phyloP scores from a whole-genome alignment of 1,140 invertebrate species.

The Eciton burchellii region DNA sequence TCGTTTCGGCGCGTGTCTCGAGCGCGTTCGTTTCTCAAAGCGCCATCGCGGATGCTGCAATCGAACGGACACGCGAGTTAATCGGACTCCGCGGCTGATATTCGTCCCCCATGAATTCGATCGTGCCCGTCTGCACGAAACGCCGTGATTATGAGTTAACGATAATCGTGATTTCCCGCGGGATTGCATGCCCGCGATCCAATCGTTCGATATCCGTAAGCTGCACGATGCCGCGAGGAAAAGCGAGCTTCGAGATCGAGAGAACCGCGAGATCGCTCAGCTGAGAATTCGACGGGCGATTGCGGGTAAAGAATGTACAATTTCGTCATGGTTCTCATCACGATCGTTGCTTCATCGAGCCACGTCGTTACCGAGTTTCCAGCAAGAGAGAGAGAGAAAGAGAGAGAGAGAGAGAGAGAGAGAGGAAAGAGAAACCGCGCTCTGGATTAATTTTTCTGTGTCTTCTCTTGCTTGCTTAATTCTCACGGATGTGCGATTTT shows the following conservation, averaged over 20 bases:
- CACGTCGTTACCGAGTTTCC: too few species aligned
- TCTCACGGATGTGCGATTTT: too few species aligned
- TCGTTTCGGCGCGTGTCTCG: background rate
- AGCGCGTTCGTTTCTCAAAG: too few species aligned
- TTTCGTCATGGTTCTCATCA: background rate
- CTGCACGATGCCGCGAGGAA: background rate
- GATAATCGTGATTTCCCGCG: slow-evolving; percentile 55
- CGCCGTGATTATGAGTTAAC: slow-evolving; percentile 40
- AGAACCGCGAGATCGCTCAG: background rate
- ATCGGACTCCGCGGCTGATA: slow-evolving; percentile 46
- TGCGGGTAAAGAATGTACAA: background rate
- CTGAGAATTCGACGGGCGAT: background rate
- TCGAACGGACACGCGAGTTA: slow-evolving; percentile 38
- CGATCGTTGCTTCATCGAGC: too few species aligned
- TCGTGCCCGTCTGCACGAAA: slow-evolving; percentile 10
- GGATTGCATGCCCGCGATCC: background rate
- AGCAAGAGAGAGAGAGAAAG: too few species aligned
- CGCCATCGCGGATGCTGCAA: background rate
- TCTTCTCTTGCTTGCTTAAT: too few species aligned
- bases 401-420: too few species aligned
- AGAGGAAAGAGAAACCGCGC: too few species aligned
- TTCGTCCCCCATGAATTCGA: slow-evolving; percentile 47
- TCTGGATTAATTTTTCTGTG: too few species aligned
- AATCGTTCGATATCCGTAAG: background rate
- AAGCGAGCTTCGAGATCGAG: background rate